Conservation (phyloP, 2,888 invertebrate genomes). For the Ectobius pallidus region DNA sequence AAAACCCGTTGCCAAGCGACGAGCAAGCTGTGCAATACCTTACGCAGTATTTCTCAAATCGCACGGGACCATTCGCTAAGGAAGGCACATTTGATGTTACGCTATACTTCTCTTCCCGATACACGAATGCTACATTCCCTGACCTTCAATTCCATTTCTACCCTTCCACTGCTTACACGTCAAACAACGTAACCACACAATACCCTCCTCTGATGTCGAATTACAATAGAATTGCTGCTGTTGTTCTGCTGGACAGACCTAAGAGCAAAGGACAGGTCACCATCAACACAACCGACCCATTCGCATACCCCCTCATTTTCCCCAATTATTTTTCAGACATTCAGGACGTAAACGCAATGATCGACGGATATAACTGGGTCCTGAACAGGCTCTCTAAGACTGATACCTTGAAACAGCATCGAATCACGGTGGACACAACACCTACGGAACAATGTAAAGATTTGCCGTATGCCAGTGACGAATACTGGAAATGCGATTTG, state of each 20-base stretch:
- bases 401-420: background rate
- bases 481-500: background rate
- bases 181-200: too few relatives aligned
- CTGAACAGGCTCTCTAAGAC: background rate
- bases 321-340: background rate
- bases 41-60: background rate
- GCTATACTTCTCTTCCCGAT: background rate
- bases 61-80: background rate
- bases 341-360: background rate
- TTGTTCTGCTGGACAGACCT: background rate
- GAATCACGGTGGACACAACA: background rate
- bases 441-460: background rate
- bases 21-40: background rate
- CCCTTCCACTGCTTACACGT: too few relatives aligned
- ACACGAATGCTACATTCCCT: background rate
- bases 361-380: background rate
- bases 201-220: background rate
- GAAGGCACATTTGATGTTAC: background rate
- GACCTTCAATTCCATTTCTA: background rate
- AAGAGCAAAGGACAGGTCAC: background rate
- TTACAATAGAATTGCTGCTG: background rate
- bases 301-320: background rate
- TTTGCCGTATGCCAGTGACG: background rate
- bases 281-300: conserved; percentile 8
- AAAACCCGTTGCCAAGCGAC: background rate